These are phyloP conservation scores for Hoplostethus atlanticus DNA, from an alignment of 2,797 vertebrate species.

Conservation along the genomic window DNA sequence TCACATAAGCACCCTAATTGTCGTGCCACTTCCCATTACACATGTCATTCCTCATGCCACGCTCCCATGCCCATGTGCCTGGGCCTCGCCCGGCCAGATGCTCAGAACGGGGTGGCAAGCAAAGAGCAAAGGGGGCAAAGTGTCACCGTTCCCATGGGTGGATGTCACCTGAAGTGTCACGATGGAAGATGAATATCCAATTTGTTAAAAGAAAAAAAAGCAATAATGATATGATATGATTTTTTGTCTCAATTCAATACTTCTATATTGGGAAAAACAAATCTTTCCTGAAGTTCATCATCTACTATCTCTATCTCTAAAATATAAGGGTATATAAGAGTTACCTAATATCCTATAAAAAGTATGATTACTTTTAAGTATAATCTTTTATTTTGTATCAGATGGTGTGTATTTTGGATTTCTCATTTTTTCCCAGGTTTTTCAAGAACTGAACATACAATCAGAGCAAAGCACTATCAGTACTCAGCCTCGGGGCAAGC, in stretches of 20 bases:
- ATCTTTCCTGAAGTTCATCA: background rate
- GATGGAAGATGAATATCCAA: background rate
- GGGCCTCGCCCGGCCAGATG: conserved; percentile 65
- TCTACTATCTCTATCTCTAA: background rate
- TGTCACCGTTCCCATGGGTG: conserved; percentile 43
- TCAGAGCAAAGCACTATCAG: conserved; percentile 19
- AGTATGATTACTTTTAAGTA: no score
- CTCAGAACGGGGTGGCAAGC: conserved; percentile 52
- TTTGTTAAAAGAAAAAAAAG: background rate
- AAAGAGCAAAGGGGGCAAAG: conserved; percentile 42
- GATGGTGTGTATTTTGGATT: background rate
- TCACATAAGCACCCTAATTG: conserved; percentile 79
- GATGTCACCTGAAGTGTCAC: conserved; percentile 20
- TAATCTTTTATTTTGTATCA: background rate
- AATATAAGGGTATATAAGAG: no score
- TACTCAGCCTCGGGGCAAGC: conserved; percentile 41
- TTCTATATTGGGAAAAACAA: background rate
- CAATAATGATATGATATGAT: no score
- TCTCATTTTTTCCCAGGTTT: conserved; percentile 21
- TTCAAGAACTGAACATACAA: conserved; percentile 38
- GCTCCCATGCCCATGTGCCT: conserved; percentile 65
- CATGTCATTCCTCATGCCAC: conserved; percentile 79
- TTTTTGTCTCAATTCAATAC: no score
- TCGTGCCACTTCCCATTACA: conserved; percentile 82
- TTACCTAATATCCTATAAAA: no score